Conservation (phyloP, 2,888 invertebrate genomes). For the Hedychridium roseum region DNA sequence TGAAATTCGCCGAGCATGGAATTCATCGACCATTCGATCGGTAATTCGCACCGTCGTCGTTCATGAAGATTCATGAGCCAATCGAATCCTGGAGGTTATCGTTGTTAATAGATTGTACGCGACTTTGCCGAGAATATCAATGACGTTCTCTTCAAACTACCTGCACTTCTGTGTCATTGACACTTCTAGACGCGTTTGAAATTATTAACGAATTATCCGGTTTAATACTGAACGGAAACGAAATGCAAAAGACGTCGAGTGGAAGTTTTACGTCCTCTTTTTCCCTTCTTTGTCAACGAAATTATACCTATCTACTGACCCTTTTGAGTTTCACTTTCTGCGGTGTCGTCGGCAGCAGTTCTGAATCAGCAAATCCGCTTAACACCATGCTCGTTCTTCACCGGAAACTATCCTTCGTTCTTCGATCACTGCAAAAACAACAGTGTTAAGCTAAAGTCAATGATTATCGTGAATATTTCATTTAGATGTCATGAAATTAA, state of each 20-base stretch:
- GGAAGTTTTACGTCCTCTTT: neutral
- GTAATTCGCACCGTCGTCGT: constrained; percentile 9
- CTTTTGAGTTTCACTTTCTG: constrained; percentile 37
- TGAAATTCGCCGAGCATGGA: too few species aligned
- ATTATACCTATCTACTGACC: constrained; percentile 23
- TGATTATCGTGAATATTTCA: too few species aligned
- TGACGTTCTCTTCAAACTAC: constrained; percentile 23
- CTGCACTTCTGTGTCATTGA: constrained; percentile 31
- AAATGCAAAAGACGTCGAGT: neutral
- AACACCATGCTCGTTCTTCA: constrained; percentile 33
- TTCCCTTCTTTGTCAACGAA: too few species aligned
- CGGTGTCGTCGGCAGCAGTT: constrained; percentile 19
- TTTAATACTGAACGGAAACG: too few species aligned
- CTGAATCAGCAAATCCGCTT: constrained; percentile 31
- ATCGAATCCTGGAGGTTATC: constrained; percentile 18
- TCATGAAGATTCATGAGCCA: constrained; percentile 29
- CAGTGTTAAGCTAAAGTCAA: too few species aligned
- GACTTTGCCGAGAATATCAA: constrained; percentile 27
- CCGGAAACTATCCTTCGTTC: constrained; percentile 13
- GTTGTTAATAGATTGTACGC: constrained; percentile 22
- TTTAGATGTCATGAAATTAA: too few species aligned
- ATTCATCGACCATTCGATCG: too few species aligned
- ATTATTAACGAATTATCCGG: constrained; percentile 10
- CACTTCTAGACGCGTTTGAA: constrained; percentile 21
- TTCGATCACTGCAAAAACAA: constrained; percentile 12